Conservation (phyloP, 2,797 vertebrate genomes). For the Microhierax caerulescens region DNA sequence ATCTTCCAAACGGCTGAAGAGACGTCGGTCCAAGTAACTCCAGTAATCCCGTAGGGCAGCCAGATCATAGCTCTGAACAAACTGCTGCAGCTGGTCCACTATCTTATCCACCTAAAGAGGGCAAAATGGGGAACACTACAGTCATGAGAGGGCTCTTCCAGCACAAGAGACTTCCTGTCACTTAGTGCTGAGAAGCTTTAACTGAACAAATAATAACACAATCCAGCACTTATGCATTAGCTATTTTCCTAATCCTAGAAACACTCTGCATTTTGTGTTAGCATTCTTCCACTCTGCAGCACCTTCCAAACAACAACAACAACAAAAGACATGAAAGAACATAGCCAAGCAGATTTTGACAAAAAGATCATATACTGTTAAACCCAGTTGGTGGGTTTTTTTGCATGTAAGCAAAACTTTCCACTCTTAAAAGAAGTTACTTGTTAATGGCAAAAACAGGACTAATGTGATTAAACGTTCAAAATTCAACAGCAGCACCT, state of each 20-base stretch:
- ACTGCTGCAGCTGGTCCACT: conserved; percentile 92
- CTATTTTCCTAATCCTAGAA: neutral
- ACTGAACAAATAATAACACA: neutral
- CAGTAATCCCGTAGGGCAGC: conserved; percentile 90
- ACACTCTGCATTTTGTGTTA: neutral
- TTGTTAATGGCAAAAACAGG: neutral
- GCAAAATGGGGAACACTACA: neutral
- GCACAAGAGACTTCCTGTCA: neutral
- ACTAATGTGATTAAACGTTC: neutral
- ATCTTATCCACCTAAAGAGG: conserved; percentile 91
- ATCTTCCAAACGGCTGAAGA: conserved; percentile 92
- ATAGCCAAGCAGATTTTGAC: neutral
- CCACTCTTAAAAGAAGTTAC: neutral
- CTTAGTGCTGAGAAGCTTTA: neutral
- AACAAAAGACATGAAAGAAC: neutral
- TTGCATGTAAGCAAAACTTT: neutral
- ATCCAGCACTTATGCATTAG: neutral
- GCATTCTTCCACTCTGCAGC: neutral
- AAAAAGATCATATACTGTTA: neutral
- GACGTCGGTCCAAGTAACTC: conserved; percentile 88
- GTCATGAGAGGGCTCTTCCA: neutral
- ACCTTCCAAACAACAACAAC: neutral
- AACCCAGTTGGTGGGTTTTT: rapidly evolving
- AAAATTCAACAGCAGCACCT: neutral
- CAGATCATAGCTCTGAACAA: conserved; percentile 89